Conservation (phyloP, 2,113 vertebrate species). For the Origma solitaria region DNA sequence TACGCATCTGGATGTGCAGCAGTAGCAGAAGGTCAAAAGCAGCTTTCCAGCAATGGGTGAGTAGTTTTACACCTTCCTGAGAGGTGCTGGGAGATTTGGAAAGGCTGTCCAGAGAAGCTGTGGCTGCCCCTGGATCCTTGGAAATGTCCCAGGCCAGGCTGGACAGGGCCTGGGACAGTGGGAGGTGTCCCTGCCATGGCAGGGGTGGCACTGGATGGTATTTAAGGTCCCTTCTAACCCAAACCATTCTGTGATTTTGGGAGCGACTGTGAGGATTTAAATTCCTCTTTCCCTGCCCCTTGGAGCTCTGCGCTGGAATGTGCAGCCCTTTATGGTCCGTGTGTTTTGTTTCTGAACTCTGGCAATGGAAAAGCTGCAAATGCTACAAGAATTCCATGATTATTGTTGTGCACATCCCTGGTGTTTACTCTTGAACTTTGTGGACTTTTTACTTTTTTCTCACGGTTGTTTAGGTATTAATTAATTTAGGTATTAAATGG, state of each 20-base stretch:
- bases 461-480: not conserved
- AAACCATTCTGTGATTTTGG: not conserved
- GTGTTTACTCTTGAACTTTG: not conserved
- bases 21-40: not conserved
- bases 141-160: accelerated
- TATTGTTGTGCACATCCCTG: not conserved
- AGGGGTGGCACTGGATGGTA: accelerated
- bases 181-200: not conserved
- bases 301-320: accelerated
- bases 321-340: accelerated
- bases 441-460: not conserved
- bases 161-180: not conserved
- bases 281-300: not conserved
- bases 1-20: not conserved
- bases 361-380: accelerated
- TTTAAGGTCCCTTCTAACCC: not conserved
- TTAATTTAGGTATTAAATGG: not conserved
- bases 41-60: not conserved
- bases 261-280: not conserved
- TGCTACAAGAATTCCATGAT: not conserved
- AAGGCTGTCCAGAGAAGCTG: not conserved
- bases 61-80: not conserved
- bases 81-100: no score
- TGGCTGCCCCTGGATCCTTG: not conserved
- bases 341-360: not conserved